phyloP scores from a whole-genome alignment of 2,888 invertebrate species.

The Ectemnius continuus region DNA sequence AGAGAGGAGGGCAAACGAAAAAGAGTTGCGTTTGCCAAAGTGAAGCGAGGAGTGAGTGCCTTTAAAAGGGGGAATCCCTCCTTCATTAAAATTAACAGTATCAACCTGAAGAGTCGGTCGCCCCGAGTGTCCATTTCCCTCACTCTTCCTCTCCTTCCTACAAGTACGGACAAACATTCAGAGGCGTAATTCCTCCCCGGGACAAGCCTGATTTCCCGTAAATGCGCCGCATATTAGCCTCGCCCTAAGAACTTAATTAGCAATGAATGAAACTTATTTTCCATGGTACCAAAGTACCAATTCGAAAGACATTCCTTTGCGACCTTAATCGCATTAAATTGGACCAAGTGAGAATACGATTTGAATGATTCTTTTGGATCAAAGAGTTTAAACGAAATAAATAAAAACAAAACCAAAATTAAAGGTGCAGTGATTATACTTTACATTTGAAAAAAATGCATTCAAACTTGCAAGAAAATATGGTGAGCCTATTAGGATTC shows the following conservation, averaged over 20 bases:
- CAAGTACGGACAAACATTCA: constrained; percentile 54
- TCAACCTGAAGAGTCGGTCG: constrained; percentile 39
- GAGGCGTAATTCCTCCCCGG: constrained; percentile 40
- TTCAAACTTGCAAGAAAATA: too few species aligned
- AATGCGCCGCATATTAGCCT: constrained; percentile 13
- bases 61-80: constrained; percentile 50
- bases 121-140: constrained; percentile 26
- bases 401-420: too few species aligned
- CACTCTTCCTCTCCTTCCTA: constrained; percentile 29
- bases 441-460: too few species aligned
- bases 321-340: too few species aligned
- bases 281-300: too few species aligned
- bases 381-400: too few species aligned
- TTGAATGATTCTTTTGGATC: too few species aligned
- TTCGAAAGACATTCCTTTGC: too few species aligned
- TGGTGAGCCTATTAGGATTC: too few species aligned
- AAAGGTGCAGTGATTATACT: too few species aligned
- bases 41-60: constrained; percentile 43
- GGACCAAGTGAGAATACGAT: too few species aligned
- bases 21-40: constrained; percentile 58
- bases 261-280: background rate
- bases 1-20: constrained; percentile 25
- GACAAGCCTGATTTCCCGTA: constrained; percentile 40
- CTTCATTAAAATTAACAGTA: constrained; percentile 56
- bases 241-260: background rate